Evolutionary conservation across 2,888 invertebrate species (phyloP).

Genomic region (Anarsia innoxiella): DNA sequence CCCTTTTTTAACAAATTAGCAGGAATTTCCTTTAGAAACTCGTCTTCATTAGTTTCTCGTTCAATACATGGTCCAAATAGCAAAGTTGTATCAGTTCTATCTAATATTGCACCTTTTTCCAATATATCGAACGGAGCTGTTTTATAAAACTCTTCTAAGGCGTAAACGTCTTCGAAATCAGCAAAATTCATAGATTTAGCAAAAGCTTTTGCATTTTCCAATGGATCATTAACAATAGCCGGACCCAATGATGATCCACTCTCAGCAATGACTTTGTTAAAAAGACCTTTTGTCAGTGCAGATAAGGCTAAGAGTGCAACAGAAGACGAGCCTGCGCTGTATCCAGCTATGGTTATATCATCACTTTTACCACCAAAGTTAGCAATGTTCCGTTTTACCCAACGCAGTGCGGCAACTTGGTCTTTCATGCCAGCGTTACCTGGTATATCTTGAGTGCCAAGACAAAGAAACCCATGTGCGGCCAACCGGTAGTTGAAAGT

Average conservation of each 20-base stretch:
- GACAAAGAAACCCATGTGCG: conserved; percentile 27
- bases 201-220: conserved; percentile 28
- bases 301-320: conserved; percentile 36
- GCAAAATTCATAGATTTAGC: conserved; percentile 25
- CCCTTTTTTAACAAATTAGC: conserved; percentile 20
- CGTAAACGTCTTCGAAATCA: conserved; percentile 27
- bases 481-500: conserved; percentile 32
- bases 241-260: conserved; percentile 33
- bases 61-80: conserved; percentile 33
- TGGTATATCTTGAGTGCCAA: conserved; percentile 31
- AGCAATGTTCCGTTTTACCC: conserved; percentile 41
- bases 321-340: conserved; percentile 33
- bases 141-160: conserved; percentile 39
- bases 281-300: conserved; percentile 28
- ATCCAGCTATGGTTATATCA: conserved; percentile 37
- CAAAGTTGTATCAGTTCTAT: conserved; percentile 13
- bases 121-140: conserved; percentile 26
- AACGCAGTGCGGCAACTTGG: conserved; percentile 33
- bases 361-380: conserved; percentile 39
- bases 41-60: conserved; percentile 22
- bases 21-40: conserved; percentile 21
- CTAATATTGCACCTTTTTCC: neutral
- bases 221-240: conserved; percentile 23
- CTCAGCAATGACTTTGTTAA: conserved; percentile 36
- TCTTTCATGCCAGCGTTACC: conserved; percentile 43